Percentiles rank a stretch among this genome's conserved stretches.
Conservation (phyloP, 2,888 invertebrate species). For the Ashinkailepas kermadecensis region DNA sequence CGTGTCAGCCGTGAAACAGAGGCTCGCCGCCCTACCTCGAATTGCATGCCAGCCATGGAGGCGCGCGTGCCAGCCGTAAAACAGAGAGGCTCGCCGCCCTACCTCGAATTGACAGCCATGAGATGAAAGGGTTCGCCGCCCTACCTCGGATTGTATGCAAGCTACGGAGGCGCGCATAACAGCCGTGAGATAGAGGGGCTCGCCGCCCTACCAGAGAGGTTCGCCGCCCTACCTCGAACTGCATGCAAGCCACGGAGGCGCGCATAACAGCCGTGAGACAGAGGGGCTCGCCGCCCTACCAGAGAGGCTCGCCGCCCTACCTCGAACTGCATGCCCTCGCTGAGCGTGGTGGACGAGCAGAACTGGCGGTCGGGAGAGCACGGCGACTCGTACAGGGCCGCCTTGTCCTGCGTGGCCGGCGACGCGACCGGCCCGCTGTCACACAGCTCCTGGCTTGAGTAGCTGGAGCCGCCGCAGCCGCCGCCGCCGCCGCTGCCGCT, state of each 20-base stretch:
- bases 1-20: too few species aligned
- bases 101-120: constrained; percentile 7
- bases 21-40: too few species aligned
- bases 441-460: background rate
- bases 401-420: constrained; percentile 28
- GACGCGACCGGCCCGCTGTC: background rate
- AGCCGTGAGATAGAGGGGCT: too few species aligned
- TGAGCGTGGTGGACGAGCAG: constrained; percentile 72
- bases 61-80: too few species aligned
- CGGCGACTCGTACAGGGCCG: constrained; percentile 48
- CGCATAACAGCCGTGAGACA: too few species aligned
- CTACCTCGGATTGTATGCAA: constrained; percentile 24
- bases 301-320: background rate
- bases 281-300: too few species aligned
- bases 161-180: too few species aligned
- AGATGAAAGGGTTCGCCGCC: background rate
- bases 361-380: constrained; percentile 78
- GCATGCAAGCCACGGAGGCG: background rate
- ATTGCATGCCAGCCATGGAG: too few species aligned
- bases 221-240: constrained; percentile 23
- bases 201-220: too few species aligned
- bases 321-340: constrained; percentile 27
- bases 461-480: background rate
- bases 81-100: too few species aligned
- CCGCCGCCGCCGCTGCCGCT: background rate